These are phyloP conservation scores for Chloebia gouldiae DNA, from an alignment of 2,113 vertebrate genomes.

Conservation along the genomic window DNA sequence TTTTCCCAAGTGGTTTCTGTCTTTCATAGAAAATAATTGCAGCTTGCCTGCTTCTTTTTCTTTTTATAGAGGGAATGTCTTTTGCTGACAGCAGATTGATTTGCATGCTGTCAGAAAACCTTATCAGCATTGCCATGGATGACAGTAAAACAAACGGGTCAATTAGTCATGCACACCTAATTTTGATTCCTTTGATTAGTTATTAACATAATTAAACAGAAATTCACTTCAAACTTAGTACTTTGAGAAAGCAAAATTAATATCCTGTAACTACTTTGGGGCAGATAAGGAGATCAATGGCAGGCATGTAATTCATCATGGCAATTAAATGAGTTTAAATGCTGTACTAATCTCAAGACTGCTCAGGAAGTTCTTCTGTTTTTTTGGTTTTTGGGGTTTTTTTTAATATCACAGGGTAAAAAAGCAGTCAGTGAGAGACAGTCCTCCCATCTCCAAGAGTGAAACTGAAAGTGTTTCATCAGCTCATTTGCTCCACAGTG, in stretches of 20 bases:
- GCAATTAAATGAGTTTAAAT: slow-evolving; percentile 59
- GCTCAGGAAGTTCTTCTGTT: neutral
- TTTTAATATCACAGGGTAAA: neutral
- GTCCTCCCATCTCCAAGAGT: neutral
- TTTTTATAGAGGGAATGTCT: neutral
- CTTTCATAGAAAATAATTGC: neutral
- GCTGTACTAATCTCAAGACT: slow-evolving; percentile 12
- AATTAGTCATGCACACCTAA: slow-evolving; percentile 42
- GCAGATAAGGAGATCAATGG: slow-evolving; percentile 42
- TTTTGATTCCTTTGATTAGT: slow-evolving; percentile 34
- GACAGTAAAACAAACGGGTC: slow-evolving; percentile 15
- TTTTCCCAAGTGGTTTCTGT: neutral
- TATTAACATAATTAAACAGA: slow-evolving; percentile 60
- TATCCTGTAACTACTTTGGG: slow-evolving; percentile 34
- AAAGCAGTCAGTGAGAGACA: neutral
- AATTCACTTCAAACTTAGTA: slow-evolving; percentile 34
- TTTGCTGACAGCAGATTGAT: slow-evolving; percentile 6
- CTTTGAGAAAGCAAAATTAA: slow-evolving; percentile 59
- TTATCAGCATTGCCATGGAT: slow-evolving; percentile 1
- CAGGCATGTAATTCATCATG: slow-evolving; percentile 30
- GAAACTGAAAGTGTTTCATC: slow-evolving; percentile 1
- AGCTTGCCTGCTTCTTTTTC: neutral
- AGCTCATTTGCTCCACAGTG: neutral
- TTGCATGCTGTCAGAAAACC: slow-evolving; percentile 20
- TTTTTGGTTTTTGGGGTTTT: too few relatives aligned